Evolutionary conservation across 2,888 invertebrate genomes (phyloP), one percentile per base, ranked within the genome.

Genomic region (Scelioninae gen. 1): DNA sequence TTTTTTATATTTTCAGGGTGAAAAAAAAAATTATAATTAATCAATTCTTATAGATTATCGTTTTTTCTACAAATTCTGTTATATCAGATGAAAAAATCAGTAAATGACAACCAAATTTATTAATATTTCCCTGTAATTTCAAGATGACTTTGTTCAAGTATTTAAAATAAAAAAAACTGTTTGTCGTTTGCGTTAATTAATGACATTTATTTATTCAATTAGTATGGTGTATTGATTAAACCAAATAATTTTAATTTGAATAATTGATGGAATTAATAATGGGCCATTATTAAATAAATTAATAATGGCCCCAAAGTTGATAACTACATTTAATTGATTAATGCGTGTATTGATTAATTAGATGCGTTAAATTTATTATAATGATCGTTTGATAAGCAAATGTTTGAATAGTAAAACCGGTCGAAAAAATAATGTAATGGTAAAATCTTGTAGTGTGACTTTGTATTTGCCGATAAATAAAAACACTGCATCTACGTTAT

Each of bases 401-500:
- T 23, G 4, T 23, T 23, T 23, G 23, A 4, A 23, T 4, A 23
- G 23, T 23, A 23, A 23, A 23, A 23, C 23, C 1, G 4, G 23
- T 2, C 2, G 4, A 4, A 4, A 23, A 23, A 23, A 23, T 23
- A 23, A 23, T 23, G 1, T 23, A 23, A 23, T 23, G 23, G 4
- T 23, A 23, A 23, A 23, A 23, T 23, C 23, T 2, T 23, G 23
- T 23, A 23, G 4, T 4, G 23, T 1, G n/a, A 43, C 2, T n/a
- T 43, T 43, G 43, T 5, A 43, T 43, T 43, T 11, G 43, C n/a
- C 43, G 43, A 43, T n/a, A 43, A 11, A 43, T 10, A 5, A 43
- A 43, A 43, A 11, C 7, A 1, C 43, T n/a, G 43, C 5, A 38
- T 6, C 53, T 40, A 31, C 66, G 32, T 68, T 68, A 69, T 58